Conservation (phyloP, 2,888 invertebrate genomes). For the Yponomeuta malinellus region DNA sequence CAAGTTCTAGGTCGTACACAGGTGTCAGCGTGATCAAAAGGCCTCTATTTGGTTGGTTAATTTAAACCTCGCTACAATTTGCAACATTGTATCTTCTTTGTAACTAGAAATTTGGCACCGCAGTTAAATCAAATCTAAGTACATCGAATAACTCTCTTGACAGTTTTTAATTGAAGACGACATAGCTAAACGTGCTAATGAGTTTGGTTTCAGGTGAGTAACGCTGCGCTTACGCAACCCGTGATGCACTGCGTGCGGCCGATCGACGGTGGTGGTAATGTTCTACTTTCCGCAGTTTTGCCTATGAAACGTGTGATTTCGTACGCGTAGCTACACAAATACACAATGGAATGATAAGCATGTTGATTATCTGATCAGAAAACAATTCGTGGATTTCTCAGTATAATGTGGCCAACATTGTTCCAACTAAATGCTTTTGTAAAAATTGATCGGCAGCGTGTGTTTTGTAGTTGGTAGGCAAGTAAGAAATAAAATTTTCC, state of each 20-base stretch:
- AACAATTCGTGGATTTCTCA: neutral
- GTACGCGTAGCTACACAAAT: too few species aligned
- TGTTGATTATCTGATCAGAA: neutral
- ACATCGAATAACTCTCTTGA: neutral
- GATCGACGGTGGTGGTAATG: slow-evolving; percentile 30
- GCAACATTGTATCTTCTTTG: neutral
- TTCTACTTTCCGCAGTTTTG: slow-evolving; percentile 26
- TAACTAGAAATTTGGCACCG: neutral
- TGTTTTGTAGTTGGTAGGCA: too few species aligned
- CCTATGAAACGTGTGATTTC: slow-evolving; percentile 13
- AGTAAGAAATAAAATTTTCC: too few species aligned
- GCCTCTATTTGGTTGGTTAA: neutral
- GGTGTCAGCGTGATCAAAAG: neutral
- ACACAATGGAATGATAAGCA: neutral
- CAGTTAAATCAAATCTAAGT: neutral
- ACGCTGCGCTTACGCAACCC: slow-evolving; percentile 43
- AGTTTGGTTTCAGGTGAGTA: slow-evolving; percentile 45
- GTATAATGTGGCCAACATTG: neutral
- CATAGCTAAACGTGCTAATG: slow-evolving; percentile 22
- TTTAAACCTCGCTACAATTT: neutral
- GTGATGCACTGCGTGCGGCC: slow-evolving; percentile 22
- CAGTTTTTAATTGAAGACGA: slow-evolving; percentile 7
- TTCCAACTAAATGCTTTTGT: too few species aligned
- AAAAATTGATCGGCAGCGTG: too few species aligned
- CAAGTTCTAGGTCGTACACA: slow-evolving; percentile 70